Evolutionary conservation across 2,113 vertebrate genomes (phyloP), one percentile per base, ranked within the genome.

Genomic region (Gymnogyps californianus): DNA sequence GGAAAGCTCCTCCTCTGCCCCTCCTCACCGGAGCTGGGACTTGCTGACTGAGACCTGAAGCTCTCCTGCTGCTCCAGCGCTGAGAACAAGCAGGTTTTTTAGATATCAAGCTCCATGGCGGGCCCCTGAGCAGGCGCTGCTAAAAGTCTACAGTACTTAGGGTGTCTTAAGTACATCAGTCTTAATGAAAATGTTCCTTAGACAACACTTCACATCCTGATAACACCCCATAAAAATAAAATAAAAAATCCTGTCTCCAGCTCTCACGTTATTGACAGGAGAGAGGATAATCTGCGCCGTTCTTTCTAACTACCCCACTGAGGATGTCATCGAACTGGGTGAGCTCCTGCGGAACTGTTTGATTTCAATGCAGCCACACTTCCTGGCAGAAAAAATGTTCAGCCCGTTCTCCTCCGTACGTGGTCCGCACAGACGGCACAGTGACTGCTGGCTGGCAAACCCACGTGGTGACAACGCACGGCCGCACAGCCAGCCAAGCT

Each of bases 381-480:
- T 85, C 7, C 70, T 55, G 65, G 79, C 79, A 71, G 59, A 36
- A 64, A 57, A 66, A 49, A 3, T 5, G 24, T 17, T 85, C 70
- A 75, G 28, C 28, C 46, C 0, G 0, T 75, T 85, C 83, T 90
- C 17, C 44, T 44, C 42, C 34, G 42, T 6, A 1, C 1, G 0
- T 21, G 58, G 10, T 55, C 29, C 3, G 1, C 54, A 17, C 44
- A 38, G 84, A 15, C 2, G 13, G 40, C 54, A 52, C 58, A 5
- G 77, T 13, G 57, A 42, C 38, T 34, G 38, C 15, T 1, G 0
- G 32, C 12, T 80, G 70, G 57, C 62, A 79, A 64, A 77, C 4
- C 49, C 74, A 28, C 14, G 0, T 0, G 36, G n/a, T 74, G n/a
- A 44, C 38, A 15, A 22, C 1, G 0, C 14, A 0, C 1, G 49